Percentiles rank a stretch among this genome's conserved stretches.
These are phyloP conservation scores for Otis tarda DNA, from an alignment of 2,113 vertebrate species.

Conservation along the genomic window DNA sequence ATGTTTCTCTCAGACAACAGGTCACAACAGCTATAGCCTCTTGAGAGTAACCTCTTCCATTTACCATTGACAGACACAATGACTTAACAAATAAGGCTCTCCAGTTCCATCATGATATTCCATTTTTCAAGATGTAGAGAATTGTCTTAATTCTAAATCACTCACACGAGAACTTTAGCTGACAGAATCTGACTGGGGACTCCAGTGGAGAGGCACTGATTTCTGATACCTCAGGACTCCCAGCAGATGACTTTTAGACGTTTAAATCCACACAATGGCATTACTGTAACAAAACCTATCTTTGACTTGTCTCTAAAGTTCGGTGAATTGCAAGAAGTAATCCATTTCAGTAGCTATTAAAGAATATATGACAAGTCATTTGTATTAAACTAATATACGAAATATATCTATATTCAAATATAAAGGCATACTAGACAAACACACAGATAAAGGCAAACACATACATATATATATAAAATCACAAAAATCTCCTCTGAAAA, in stretches of 20 bases:
- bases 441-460: neutral
- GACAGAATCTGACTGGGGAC: neutral
- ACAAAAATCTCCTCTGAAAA: neutral
- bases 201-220: neutral
- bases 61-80: neutral
- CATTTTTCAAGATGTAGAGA: neutral
- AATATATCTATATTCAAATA: neutral
- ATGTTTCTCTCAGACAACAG: neutral
- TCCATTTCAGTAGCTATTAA: neutral
- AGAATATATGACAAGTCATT: neutral
- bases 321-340: neutral
- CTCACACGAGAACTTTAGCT: neutral
- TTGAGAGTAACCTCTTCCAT: neutral
- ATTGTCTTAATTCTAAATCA: neutral
- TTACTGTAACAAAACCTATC: neutral
- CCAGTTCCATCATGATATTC: neutral
- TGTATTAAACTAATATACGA: neutral
- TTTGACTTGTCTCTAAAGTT: constrained; percentile 1
- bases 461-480: rapidly evolving
- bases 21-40: neutral
- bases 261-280: neutral
- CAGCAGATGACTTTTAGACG: neutral
- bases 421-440: neutral
- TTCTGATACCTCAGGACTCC: neutral
- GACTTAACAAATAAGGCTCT: neutral